phyloP scores from a whole-genome alignment of 2,797 vertebrate genomes.

The Smutsia gigantea region DNA sequence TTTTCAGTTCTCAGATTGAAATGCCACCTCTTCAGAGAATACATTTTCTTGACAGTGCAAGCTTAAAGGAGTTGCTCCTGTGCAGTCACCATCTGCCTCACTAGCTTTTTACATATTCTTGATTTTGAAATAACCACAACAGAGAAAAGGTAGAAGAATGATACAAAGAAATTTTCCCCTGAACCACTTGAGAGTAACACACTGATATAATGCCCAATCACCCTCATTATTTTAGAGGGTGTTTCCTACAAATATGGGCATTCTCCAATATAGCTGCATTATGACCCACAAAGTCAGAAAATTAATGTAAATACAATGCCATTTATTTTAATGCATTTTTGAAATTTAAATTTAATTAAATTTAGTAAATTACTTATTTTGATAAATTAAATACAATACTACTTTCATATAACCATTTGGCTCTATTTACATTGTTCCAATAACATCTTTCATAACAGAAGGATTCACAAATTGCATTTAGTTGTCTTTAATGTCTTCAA shows the following conservation, averaged over 20 bases:
- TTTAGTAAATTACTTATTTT: no score
- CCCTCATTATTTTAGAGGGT: not conserved
- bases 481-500: not conserved
- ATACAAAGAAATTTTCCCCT: not conserved
- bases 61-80: not conserved
- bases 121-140: not conserved
- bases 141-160: not conserved
- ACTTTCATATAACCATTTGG: not conserved
- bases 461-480: not conserved
- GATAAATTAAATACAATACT: no score
- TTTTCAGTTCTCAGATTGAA: not conserved
- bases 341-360: no score
- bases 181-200: not conserved
- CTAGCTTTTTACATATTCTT: not conserved
- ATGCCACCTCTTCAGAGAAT: not conserved
- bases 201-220: accelerated
- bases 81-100: not conserved
- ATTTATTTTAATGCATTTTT: no score
- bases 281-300: not conserved
- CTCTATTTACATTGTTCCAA: not conserved
- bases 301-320: not conserved
- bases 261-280: not conserved
- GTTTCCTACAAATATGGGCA: not conserved
- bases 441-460: not conserved
- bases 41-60: not conserved